Conservation (phyloP, 2,888 invertebrate species). For the Sphinx pinastri region DNA sequence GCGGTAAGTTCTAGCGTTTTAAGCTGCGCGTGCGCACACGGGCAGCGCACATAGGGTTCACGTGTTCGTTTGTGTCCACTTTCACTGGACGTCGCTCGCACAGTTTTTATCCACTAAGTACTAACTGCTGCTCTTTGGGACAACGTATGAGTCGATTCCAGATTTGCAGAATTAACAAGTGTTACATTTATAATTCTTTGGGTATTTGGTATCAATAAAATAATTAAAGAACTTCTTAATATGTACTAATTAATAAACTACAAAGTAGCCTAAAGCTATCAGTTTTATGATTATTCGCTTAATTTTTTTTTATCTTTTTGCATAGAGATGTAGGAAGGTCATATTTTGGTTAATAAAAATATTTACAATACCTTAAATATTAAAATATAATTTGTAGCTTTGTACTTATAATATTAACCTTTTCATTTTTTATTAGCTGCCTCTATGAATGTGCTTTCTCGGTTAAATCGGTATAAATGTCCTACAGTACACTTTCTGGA, state of each 20-base stretch:
- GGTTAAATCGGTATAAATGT: too few relatives aligned
- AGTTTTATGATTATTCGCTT: too few relatives aligned
- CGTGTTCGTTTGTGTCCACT: slow-evolving; percentile 46
- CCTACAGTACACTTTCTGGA: too few relatives aligned
- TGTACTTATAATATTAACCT: too few relatives aligned
- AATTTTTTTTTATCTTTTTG: too few relatives aligned
- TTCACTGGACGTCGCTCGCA: slow-evolving; percentile 51
- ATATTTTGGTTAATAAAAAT: too few relatives aligned
- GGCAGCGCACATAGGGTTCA: slow-evolving; percentile 38
- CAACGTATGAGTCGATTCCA: background rate
- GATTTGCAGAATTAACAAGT: background rate
- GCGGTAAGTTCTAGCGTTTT: background rate
- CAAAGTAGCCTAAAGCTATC: too few relatives aligned
- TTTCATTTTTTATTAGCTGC: too few relatives aligned
- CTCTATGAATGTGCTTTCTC: too few relatives aligned
- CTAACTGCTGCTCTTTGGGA: background rate
- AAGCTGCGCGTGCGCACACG: background rate
- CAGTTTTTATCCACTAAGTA: slow-evolving; percentile 42
- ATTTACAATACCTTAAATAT: too few relatives aligned
- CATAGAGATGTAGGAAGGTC: too few relatives aligned
- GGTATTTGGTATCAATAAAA: background rate
- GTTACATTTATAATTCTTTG: background rate
- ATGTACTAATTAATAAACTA: background rate
- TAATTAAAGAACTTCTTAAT: background rate
- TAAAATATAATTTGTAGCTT: too few relatives aligned